Percentiles rank a stretch among this genome's conserved stretches.
Evolutionary conservation across 2,888 invertebrate genomes (phyloP).

Genomic region (Agriopis leucophaearia): DNA sequence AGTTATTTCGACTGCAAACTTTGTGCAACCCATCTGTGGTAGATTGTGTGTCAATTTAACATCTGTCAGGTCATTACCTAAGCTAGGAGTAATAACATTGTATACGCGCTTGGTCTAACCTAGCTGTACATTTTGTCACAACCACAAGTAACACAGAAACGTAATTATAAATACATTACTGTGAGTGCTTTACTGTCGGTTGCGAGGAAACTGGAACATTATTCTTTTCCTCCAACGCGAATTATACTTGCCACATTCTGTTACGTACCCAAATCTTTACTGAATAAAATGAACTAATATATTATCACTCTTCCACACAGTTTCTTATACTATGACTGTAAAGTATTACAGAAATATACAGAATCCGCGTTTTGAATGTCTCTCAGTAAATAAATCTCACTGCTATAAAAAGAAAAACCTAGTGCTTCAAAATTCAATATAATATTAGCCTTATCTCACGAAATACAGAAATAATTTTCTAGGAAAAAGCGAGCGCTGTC

Average conservation of each 20-base stretch:
- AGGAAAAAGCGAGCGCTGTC: slow-evolving; percentile 61
- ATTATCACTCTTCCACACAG: background rate
- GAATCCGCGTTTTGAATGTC: slow-evolving; percentile 45
- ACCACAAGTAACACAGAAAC: slow-evolving; percentile 68
- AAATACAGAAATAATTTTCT: slow-evolving; percentile 65
- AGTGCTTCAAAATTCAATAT: slow-evolving; percentile 81
- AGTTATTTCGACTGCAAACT: background rate
- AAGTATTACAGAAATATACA: slow-evolving; percentile 25
- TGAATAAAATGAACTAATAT: slow-evolving; percentile 40
- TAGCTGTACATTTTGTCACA: slow-evolving; percentile 64
- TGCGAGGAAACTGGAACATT: slow-evolving; percentile 60
- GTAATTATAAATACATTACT: slow-evolving; percentile 84
- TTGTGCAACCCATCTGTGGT: slow-evolving; percentile 3
- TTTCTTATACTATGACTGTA: background rate
- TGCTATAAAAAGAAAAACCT: slow-evolving; percentile 65
- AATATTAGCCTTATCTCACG: slow-evolving; percentile 60
- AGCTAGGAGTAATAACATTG: slow-evolving; percentile 37
- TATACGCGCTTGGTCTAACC: slow-evolving; percentile 39
- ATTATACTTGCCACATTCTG: slow-evolving; percentile 37
- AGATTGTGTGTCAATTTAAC: slow-evolving; percentile 18
- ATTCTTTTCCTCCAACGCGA: slow-evolving; percentile 44
- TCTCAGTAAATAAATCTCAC: slow-evolving; percentile 37
- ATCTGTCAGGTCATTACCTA: slow-evolving; percentile 30
- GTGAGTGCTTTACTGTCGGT: slow-evolving; percentile 72
- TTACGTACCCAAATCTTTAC: slow-evolving; percentile 37